Base-by-base conservation (phyloP, 1,140 invertebrate species). In the Trachymyrmex septentrionalis region DNA sequence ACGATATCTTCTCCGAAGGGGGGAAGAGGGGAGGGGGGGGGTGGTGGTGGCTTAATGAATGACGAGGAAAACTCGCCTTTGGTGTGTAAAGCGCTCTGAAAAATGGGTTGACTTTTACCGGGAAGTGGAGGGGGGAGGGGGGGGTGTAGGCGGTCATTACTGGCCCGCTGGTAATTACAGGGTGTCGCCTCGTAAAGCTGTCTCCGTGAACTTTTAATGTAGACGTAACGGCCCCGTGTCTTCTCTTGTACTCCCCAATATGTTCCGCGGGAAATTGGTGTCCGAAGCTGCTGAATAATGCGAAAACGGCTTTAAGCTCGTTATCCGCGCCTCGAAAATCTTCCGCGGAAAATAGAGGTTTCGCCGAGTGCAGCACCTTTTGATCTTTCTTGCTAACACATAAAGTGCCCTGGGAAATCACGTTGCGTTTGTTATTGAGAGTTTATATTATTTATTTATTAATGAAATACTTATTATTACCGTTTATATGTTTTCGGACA, bases 181-280 rank as follows among this genome's bases (percentile, higher is more conserved):
- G 71, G 69, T 85, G 69, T 76, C 81, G 55, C 69, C 55, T 76
- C 81, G 48, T 85, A 85, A 76, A 85, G 44, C 59, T 85, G 81
- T 64, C 81, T 53, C 81, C 44, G 72, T 53, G 72, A 85, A 85
- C 81, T 85, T 81, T 85, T 85, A 85, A 85, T 85, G 81, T 76
- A 85, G 81, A 85, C 81, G 53, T 84, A 84, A 84, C 73, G 71
- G 24, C 6, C 19, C 30, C 38, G 55, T 76, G 55, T 84, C 69
- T 59, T 61, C 38, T 24, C 44, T n/a, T 73, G 71, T 63, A 63
- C 38, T 61, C 7, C n/a, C 81, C 71, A 63, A 85, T 77, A 77
- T 85, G 71, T 85, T 76, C 57, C 44, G 57, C 71, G 57, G 57
- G 27, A 77, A 85, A 85, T 85, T 77, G 59, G 64, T 81, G 66